These are phyloP conservation scores for Euglossa dilemma DNA, from an alignment of 1,140 invertebrate species.

Conservation along the genomic window DNA sequence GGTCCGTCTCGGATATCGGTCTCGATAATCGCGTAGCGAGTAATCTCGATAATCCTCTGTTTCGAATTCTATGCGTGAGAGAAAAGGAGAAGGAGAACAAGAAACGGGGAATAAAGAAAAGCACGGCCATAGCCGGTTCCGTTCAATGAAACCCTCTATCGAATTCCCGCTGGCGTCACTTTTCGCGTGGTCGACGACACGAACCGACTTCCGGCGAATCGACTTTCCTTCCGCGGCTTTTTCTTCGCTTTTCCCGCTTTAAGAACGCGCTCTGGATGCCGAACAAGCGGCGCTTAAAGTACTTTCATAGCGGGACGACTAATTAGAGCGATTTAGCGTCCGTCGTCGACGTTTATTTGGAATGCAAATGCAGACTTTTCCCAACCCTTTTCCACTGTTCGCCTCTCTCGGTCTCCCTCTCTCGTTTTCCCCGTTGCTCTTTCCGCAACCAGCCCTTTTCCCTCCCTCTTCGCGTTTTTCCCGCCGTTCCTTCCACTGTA, in stretches of 20 bases:
- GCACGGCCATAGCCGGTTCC: background rate
- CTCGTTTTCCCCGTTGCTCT: slow-evolving; percentile 9
- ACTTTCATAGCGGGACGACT: slow-evolving; percentile 68
- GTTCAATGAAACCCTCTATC: background rate
- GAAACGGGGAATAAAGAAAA: no score
- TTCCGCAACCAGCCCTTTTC: background rate
- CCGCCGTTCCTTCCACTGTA: background rate
- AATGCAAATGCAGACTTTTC: slow-evolving; percentile 63
- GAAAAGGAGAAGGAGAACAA: background rate
- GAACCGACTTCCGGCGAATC: slow-evolving; percentile 39
- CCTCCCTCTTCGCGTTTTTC: background rate
- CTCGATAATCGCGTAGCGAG: no score
- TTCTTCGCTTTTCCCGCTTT: slow-evolving; percentile 58
- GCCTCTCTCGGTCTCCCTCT: background rate
- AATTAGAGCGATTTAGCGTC: slow-evolving; percentile 70
- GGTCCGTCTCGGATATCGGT: no score
- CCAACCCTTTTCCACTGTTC: slow-evolving; percentile 28
- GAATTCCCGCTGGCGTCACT: background rate
- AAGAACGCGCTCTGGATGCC: slow-evolving; percentile 53
- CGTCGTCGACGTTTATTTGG: slow-evolving; percentile 66
- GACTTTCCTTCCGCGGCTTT: slow-evolving; percentile 47
- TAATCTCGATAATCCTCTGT: no score
- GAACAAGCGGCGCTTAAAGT: slow-evolving; percentile 68
- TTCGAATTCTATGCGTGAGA: background rate
- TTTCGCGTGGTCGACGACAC: background rate